phyloP scores from a whole-genome alignment of 2,888 invertebrate genomes.

The Caenorhabditis doughertyi region DNA sequence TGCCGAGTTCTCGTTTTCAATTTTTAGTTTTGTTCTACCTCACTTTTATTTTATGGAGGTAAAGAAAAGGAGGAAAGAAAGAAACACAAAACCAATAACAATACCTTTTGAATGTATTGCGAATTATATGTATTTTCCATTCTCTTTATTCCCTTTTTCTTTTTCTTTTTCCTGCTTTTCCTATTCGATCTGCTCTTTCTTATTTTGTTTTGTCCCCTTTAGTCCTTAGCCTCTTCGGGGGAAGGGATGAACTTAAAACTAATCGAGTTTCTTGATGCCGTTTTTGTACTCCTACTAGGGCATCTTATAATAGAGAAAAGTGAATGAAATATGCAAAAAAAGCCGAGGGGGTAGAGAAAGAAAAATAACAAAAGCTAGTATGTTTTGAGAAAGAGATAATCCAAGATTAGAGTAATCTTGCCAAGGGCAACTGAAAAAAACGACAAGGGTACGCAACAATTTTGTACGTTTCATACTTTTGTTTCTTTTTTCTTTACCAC shows the following conservation, averaged over 20 bases:
- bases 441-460: slow-evolving; percentile 15
- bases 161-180: slow-evolving; percentile 19
- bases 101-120: slow-evolving; percentile 59
- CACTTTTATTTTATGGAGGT: background rate
- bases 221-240: slow-evolving; percentile 10
- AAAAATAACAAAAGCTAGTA: slow-evolving; percentile 8
- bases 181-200: slow-evolving; percentile 13
- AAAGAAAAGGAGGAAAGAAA: slow-evolving; percentile 6
- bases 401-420: slow-evolving; percentile 55
- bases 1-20: slow-evolving; percentile 14
- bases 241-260: slow-evolving; percentile 39
- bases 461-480: background rate
- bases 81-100: slow-evolving; percentile 50
- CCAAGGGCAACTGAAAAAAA: slow-evolving; percentile 10
- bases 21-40: slow-evolving; percentile 11
- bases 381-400: slow-evolving; percentile 43
- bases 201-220: slow-evolving; percentile 9
- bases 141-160: slow-evolving; percentile 20
- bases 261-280: slow-evolving; percentile 32
- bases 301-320: slow-evolving; percentile 14
- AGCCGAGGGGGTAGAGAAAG: background rate
- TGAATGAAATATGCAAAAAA: slow-evolving; percentile 14
- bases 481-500: slow-evolving; percentile 18
- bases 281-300: slow-evolving; percentile 11
- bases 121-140: slow-evolving; percentile 46